Conservation (phyloP, 2,113 vertebrate species). For the Pycnonotus jocosus region DNA sequence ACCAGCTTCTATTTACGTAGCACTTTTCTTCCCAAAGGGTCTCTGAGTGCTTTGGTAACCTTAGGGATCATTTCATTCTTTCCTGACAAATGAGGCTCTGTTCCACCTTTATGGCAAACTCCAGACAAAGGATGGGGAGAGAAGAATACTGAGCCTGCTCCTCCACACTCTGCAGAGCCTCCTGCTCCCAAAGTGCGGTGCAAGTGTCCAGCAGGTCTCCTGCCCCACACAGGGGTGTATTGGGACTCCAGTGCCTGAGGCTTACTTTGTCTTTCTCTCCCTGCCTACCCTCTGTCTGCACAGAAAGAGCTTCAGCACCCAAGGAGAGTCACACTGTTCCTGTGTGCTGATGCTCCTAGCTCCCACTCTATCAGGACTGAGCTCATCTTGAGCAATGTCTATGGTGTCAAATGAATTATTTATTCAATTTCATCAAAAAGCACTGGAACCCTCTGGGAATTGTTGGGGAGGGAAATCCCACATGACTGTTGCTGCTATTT, state of each 20-base stretch:
- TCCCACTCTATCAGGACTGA: background rate
- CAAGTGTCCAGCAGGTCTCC: background rate
- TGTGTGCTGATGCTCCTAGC: background rate
- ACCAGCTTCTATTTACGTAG: slow-evolving; percentile 35
- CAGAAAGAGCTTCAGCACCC: background rate
- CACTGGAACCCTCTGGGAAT: background rate
- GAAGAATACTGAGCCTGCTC: background rate
- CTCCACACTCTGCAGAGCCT: background rate
- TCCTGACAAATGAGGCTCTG: background rate
- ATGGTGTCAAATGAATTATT: background rate
- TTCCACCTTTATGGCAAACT: background rate
- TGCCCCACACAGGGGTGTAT: background rate
- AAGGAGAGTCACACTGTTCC: background rate
- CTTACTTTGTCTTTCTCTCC: background rate
- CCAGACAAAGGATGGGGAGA: background rate
- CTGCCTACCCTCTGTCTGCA: background rate
- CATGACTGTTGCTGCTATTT: background rate
- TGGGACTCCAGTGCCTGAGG: background rate
- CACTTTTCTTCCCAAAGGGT: slow-evolving; percentile 13
- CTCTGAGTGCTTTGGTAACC: background rate
- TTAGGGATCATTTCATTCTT: background rate
- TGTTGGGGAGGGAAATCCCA: background rate
- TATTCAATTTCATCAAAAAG: background rate
- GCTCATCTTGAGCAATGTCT: background rate
- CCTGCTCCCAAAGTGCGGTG: background rate